Evolutionary conservation across 1,140 invertebrate species (phyloP).

Genomic region (Pseudomyrmex gracilis): DNA sequence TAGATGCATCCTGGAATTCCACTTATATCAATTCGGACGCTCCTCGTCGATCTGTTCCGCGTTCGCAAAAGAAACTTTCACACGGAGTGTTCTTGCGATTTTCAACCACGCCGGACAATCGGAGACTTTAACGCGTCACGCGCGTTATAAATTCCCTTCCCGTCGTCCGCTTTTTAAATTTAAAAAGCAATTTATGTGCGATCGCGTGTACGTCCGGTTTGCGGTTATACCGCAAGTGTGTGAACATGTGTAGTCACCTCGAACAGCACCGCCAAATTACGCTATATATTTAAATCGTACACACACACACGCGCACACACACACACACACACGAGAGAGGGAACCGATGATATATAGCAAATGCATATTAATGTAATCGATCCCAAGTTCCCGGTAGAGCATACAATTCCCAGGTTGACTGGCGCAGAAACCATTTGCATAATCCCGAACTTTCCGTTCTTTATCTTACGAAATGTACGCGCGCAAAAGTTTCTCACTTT

Average conservation of each 20-base stretch:
- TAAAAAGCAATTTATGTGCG: neutral
- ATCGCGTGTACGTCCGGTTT: slow-evolving; percentile 14
- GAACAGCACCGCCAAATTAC: slow-evolving; percentile 30
- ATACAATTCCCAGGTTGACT: slow-evolving; percentile 55
- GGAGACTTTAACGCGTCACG: neutral
- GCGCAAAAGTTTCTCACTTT: slow-evolving; percentile 51
- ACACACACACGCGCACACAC: too few relatives aligned
- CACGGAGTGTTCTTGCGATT: slow-evolving; percentile 16
- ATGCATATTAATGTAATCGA: slow-evolving; percentile 61
- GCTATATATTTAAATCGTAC: slow-evolving; percentile 51
- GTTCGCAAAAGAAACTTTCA: neutral
- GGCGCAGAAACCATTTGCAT: slow-evolving; percentile 53
- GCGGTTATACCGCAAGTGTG: slow-evolving; percentile 1
- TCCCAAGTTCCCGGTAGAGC: slow-evolving; percentile 30
- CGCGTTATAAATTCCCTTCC: neutral
- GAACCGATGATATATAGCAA: slow-evolving; percentile 49
- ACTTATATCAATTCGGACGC: slow-evolving; percentile 29
- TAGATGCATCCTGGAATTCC: slow-evolving; percentile 64
- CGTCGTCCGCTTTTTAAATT: neutral
- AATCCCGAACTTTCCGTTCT: slow-evolving; percentile 55
- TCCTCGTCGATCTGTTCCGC: neutral
- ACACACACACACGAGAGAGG: too few relatives aligned
- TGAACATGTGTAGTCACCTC: slow-evolving; percentile 31
- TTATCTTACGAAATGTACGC: slow-evolving; percentile 47
- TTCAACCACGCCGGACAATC: neutral